Evolutionary conservation across 92 coral and sea anemone species (phyloP).

Genomic region (Parazoanthus swiftii): DNA sequence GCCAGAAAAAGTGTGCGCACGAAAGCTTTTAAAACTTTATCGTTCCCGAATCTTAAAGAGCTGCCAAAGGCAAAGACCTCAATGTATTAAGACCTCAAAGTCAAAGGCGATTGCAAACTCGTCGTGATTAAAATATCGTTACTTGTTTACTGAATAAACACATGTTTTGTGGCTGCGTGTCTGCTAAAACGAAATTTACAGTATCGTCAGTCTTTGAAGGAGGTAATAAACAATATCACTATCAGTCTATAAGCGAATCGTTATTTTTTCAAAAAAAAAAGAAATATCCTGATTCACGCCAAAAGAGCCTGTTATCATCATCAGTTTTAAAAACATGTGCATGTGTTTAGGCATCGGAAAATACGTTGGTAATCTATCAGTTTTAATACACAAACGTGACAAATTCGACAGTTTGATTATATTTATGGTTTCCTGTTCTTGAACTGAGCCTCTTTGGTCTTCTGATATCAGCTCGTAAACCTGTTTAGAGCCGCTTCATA

Average conservation of each 20-base stretch:
- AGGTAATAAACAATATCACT: neutral
- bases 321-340: neutral
- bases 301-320: neutral
- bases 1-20: too few relatives aligned
- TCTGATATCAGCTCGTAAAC: neutral
- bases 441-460: neutral
- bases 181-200: neutral
- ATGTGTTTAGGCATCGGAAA: neutral
- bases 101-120: neutral
- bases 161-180: neutral
- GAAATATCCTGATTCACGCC: neutral
- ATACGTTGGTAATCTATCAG: conserved; percentile 6
- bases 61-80: conserved; percentile 20
- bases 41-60: neutral
- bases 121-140: conserved; percentile 15
- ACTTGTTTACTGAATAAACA: neutral
- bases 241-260: neutral
- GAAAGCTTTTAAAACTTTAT: neutral
- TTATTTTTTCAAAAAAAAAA: too few relatives aligned
- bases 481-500: neutral
- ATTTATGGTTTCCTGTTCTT: neutral
- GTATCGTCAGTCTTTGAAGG: neutral
- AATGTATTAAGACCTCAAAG: neutral
- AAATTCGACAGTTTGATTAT: conserved; percentile 6
- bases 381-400: neutral